Base-by-base conservation (phyloP, 2,113 vertebrate species). In the Caranx ignobilis region DNA sequence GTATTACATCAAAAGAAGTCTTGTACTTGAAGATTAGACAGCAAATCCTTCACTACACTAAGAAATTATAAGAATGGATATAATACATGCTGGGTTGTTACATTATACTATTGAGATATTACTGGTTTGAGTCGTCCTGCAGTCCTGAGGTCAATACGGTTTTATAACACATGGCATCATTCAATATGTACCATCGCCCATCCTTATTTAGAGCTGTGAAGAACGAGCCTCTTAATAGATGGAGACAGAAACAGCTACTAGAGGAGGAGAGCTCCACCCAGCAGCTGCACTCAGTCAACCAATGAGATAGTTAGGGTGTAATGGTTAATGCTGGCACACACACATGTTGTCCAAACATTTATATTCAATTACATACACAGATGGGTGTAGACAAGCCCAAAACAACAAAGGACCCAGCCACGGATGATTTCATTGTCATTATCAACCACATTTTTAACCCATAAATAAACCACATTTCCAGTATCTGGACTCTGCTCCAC, bases 271-370 rank as follows among this genome's bases (percentile, higher is more conserved):
- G 73, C 75, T 87, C 86, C 88, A 84, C 84, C 82, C 71, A 82
- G 66, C 84, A 90, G 86, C 87, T 91, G 84, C 78, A 86, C 61
- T 45, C 65, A 80, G 62, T 85, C 71, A 57, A 61, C 71, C 79
- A 76, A 37, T 82, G 48, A 73, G 60, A 11, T 37, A 6, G 41
- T 67, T 68, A 57, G 61, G 59, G 75, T 67, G 79, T 77, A 71
- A 47, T 47, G 16, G 54, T 66, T 76, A 47, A 55, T 48, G 21
- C 41, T 26, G 71, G 60, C n/a, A 37, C 45, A 37, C 16, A 47
- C 77, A 86, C 66, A 88, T 78, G 71, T 61, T 77, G 43, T 26
- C 57, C 34, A 70, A 88, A 69, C 34, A 66, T 79, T 67, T 83
- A 83, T 68, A 34, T 68, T 75, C 72, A 13, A 83, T 79, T 68